Evolutionary conservation across 2,113 vertebrate genomes (phyloP).

Genomic region (Spea multiplicata): DNA sequence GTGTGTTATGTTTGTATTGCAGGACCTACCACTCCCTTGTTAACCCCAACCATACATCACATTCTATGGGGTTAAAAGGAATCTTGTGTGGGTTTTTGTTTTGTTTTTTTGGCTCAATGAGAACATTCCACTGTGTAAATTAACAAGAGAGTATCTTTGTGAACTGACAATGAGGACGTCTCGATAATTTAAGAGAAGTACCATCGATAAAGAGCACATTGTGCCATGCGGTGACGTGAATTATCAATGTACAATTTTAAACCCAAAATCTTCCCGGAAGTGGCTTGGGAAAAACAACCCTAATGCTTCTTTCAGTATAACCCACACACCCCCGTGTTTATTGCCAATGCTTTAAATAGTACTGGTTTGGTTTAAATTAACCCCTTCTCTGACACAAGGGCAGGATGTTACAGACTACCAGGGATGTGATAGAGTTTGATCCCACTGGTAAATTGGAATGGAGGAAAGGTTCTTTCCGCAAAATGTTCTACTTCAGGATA

Average conservation of each 20-base stretch:
- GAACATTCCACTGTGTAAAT: constrained; percentile 35
- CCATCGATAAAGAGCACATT: background rate
- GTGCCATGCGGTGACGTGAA: background rate
- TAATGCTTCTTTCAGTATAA: background rate
- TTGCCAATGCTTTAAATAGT: too few species aligned
- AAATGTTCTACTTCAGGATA: background rate
- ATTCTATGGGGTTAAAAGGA: background rate
- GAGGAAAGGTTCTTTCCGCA: background rate
- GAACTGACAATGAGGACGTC: background rate
- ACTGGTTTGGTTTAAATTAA: background rate
- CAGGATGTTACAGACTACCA: background rate
- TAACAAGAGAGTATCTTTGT: constrained; percentile 3
- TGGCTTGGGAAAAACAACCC: too few species aligned
- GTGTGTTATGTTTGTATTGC: constrained; percentile 19
- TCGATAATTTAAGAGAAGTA: background rate
- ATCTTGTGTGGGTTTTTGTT: background rate
- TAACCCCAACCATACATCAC: background rate
- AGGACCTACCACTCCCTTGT: background rate
- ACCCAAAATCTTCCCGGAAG: background rate
- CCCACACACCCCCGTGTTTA: background rate
- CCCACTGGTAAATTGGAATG: background rate
- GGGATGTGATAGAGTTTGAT: background rate
- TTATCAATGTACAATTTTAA: background rate
- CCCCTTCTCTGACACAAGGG: background rate
- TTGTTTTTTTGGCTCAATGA: background rate